Evolutionary conservation across 2,888 invertebrate species (phyloP).

Genomic region (Spodoptera littoralis): DNA sequence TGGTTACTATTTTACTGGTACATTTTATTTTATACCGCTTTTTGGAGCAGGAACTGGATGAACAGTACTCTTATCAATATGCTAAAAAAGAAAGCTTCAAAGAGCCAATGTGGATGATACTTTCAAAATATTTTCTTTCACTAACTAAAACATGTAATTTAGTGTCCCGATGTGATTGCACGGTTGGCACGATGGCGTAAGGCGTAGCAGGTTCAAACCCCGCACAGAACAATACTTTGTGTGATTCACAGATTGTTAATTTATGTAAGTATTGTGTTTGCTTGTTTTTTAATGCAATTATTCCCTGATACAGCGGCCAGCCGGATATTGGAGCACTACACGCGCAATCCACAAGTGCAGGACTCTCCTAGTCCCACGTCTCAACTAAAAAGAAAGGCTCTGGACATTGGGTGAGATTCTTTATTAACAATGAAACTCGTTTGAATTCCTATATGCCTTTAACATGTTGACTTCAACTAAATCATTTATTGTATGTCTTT

Average conservation of each 20-base stretch:
- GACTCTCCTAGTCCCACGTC: constrained; percentile 65
- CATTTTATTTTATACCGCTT: too few species aligned
- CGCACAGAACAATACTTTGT: too few species aligned
- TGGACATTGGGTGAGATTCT: constrained; percentile 59
- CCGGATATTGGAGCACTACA: constrained; percentile 84
- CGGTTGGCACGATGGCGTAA: too few species aligned
- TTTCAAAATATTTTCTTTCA: too few species aligned
- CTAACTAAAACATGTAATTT: too few species aligned
- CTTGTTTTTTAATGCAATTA: background rate
- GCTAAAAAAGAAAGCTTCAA: too few species aligned
- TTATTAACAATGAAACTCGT: background rate
- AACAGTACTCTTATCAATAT: too few species aligned
- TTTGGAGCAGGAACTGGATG: too few species aligned
- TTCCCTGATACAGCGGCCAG: constrained; percentile 75
- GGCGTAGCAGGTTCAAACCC: too few species aligned
- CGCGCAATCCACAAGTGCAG: constrained; percentile 70
- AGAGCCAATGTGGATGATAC: too few species aligned
- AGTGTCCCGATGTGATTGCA: too few species aligned
- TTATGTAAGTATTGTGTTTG: background rate
- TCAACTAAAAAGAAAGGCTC: constrained; percentile 72
- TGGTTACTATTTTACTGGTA: too few species aligned
- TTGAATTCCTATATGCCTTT: background rate
- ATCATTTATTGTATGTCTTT: background rate
- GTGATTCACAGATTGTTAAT: background rate
- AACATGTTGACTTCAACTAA: background rate